These are phyloP conservation scores for Chesias legatella DNA, from an alignment of 2,888 invertebrate species.

Conservation along the genomic window DNA sequence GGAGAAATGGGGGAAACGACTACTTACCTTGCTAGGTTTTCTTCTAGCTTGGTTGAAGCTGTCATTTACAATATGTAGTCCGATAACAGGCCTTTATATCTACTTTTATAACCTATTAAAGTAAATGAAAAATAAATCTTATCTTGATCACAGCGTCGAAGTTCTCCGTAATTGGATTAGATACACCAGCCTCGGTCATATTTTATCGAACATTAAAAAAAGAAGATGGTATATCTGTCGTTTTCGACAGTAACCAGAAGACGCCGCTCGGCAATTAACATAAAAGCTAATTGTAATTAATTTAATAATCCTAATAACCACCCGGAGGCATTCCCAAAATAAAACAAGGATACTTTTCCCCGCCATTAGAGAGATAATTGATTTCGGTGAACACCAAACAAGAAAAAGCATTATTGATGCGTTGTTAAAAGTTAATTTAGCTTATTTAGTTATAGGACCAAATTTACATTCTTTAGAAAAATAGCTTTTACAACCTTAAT, in stretches of 20 bases:
- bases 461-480: conserved; percentile 11
- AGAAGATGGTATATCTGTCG: conserved; percentile 20
- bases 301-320: conserved; percentile 56
- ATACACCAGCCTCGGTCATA: conserved; percentile 24
- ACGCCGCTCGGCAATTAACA: conserved; percentile 32
- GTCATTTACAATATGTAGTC: no score
- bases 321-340: conserved; percentile 51
- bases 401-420: conserved; percentile 43
- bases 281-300: conserved; percentile 54
- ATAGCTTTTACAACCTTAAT: background rate
- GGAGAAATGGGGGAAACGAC: no score
- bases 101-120: no score
- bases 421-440: conserved; percentile 45
- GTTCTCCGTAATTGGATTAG: conserved; percentile 25
- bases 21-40: no score
- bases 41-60: no score
- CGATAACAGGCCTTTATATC: no score
- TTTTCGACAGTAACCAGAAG: conserved; percentile 21
- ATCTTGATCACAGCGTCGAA: conserved; percentile 18
- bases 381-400: conserved; percentile 48
- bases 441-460: conserved; percentile 20
- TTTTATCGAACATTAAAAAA: conserved; percentile 21
- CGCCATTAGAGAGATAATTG: conserved; percentile 66
- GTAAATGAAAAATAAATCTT: conserved; percentile 6
- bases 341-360: conserved; percentile 56